Base-by-base conservation (phyloP, 2,888 invertebrate genomes). In the Ophonus ardosiacus region DNA sequence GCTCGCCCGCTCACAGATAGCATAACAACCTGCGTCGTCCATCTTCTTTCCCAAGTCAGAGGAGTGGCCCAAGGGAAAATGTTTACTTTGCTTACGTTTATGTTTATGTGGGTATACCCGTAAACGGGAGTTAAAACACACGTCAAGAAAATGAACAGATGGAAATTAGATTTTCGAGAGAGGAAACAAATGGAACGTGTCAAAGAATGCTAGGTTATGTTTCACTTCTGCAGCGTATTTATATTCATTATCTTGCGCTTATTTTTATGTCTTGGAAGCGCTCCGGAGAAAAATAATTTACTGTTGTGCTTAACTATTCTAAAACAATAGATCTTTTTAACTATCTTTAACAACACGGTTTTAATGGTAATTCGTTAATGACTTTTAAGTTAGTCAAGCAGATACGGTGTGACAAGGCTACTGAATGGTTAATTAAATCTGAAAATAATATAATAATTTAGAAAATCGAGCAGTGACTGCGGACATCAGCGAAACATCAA, bases 141-240 rank as follows among this genome's bases (percentile, higher is more conserved):
- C 10, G 24, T 63, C 63, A 24, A 24, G 63, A 63, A 63, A 59
- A 59, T 59, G 15, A 59, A 18, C 17, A 17, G 17, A 59, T 59
- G 59, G 59, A 59, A 59, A 59, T 59, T 59, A 59, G 59, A 59
- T 59, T 59, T 59, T 59, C 59, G 17, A 59, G 17, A 59, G 59
- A 59, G 59, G 59, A 59, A 59, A 59, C 18, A 59, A 59, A 59
- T 59, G 59, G 7, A n/a, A 59, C 8, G 18, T 59, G 59, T 59
- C 59, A 59, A 59, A 59, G 18, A 18, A 59, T 59, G 15, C 17
- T 59, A 18, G 59, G 59, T 59, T 59, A 59, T 59, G 17, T 59
- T 59, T 59, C 18, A 59, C 17, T 59, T 59, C 59, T 59, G 17
- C 57, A 18, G 17, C 59, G 15, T 59, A 59, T 17, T 18, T 59